Evolutionary conservation across 2,888 invertebrate genomes (phyloP).

Genomic region (Acanthosepion esculentum): DNA sequence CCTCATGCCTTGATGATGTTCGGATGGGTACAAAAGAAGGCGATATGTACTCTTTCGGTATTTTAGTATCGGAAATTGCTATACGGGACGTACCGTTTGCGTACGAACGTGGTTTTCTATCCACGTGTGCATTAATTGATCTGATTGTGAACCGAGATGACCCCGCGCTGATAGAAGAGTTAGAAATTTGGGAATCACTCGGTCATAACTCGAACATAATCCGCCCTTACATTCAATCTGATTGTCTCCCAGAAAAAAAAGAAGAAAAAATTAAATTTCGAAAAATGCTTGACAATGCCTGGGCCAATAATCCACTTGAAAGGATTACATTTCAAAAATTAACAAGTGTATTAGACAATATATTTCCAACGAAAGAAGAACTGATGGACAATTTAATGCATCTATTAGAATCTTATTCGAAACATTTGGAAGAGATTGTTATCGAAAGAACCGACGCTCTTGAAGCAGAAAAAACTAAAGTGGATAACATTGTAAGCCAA

Average conservation of each 20-base stretch:
- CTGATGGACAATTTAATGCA: constrained; percentile 61
- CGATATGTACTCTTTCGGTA: constrained; percentile 63
- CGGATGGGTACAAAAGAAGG: constrained; percentile 61
- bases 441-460: constrained; percentile 64
- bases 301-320: constrained; percentile 60
- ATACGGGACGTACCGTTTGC: constrained; percentile 57
- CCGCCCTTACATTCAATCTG: neutral
- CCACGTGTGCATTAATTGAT: constrained; percentile 54
- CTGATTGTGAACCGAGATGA: constrained; percentile 57
- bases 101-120: constrained; percentile 53
- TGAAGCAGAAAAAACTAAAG: constrained; percentile 66
- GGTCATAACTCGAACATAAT: neutral
- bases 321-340: constrained; percentile 62
- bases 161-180: constrained; percentile 1
- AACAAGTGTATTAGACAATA: constrained; percentile 60
- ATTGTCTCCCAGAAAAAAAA: neutral
- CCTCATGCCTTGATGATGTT: constrained; percentile 53
- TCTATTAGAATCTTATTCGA: constrained; percentile 63
- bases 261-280: neutral
- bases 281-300: constrained; percentile 50
- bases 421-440: constrained; percentile 65
- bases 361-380: constrained; percentile 61
- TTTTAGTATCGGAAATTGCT: constrained; percentile 58
- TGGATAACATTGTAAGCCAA: constrained; percentile 66
- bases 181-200: constrained; percentile 23